phyloP scores from a whole-genome alignment of 2,113 vertebrate genomes.

The Bombycilla garrulus region DNA sequence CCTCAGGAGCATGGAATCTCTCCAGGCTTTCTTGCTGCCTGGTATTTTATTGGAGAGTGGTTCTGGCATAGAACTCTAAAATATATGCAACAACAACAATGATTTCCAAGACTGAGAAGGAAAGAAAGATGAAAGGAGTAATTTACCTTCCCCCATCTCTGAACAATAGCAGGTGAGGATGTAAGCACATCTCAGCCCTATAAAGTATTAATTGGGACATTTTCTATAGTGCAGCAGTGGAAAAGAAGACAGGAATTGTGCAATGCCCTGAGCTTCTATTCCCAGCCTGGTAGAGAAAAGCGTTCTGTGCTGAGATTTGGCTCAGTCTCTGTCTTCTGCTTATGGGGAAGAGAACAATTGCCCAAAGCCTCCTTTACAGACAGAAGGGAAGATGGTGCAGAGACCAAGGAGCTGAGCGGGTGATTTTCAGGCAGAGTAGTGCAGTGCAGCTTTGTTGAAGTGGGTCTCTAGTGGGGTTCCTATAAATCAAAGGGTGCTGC shows the following conservation, averaged over 20 bases:
- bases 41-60: constrained; percentile 1
- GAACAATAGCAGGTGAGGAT: constrained; percentile 5
- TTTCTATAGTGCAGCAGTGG: constrained; percentile 6
- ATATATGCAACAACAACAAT: constrained; percentile 25
- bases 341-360: background rate
- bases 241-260: background rate
- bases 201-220: constrained; percentile 45
- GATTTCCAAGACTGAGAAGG: constrained; percentile 19
- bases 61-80: constrained; percentile 11
- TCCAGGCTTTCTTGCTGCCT: constrained; percentile 32
- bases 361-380: background rate
- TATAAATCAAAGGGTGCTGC: background rate
- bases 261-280: background rate
- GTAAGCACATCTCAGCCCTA: constrained; percentile 39
- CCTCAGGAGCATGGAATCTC: background rate
- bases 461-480: background rate
- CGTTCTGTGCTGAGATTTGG: background rate
- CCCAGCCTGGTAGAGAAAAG: background rate
- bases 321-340: background rate
- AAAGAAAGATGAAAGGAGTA: constrained; percentile 32
- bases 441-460: background rate
- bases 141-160: constrained; percentile 11
- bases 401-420: background rate
- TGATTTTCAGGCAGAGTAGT: background rate
- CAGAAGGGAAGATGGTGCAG: background rate